A percentile compares a stretch with the other conserved stretches of the same genome.
These are phyloP conservation scores for Delia radicum DNA, from an alignment of 1,140 invertebrate species.

Conservation along the genomic window DNA sequence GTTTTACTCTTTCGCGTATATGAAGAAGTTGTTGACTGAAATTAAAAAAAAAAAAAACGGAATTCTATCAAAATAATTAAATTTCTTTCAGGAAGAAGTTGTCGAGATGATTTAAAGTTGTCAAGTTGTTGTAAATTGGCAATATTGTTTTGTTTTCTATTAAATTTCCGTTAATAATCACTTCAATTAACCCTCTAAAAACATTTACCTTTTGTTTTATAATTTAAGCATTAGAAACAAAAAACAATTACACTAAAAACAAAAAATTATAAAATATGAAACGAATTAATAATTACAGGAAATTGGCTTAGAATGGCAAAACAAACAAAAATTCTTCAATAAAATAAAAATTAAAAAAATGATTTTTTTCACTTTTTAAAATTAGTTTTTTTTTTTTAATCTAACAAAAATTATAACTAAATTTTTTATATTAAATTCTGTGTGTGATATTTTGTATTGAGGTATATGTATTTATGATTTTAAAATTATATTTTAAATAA, in stretches of 20 bases:
- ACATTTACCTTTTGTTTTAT: neutral
- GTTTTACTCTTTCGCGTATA: too few relatives aligned
- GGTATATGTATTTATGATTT: too few relatives aligned
- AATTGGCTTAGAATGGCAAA: neutral
- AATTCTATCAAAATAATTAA: too few relatives aligned
- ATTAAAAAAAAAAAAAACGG: too few relatives aligned
- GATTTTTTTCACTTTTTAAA: neutral
- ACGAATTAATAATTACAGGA: neutral
- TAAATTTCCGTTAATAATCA: too few relatives aligned
- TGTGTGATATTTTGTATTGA: neutral
- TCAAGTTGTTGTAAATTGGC: too few relatives aligned
- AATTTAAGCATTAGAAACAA: neutral
- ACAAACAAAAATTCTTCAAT: neutral
- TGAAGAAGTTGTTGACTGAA: too few relatives aligned
- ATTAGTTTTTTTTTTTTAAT: neutral
- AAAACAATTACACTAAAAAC: neutral
- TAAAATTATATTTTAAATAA: neutral
- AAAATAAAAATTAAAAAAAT: neutral
- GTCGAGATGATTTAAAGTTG: too few relatives aligned
- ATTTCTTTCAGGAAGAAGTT: too few relatives aligned
- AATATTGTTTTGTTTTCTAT: too few relatives aligned
- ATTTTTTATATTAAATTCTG: neutral
- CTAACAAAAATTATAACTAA: neutral
- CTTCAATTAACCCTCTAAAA: too few relatives aligned
- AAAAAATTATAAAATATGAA: neutral